A percentile compares a stretch with the other conserved stretches of the same genome.
phyloP scores from a whole-genome alignment of 2,113 vertebrate species.

The Silurus asotus region DNA sequence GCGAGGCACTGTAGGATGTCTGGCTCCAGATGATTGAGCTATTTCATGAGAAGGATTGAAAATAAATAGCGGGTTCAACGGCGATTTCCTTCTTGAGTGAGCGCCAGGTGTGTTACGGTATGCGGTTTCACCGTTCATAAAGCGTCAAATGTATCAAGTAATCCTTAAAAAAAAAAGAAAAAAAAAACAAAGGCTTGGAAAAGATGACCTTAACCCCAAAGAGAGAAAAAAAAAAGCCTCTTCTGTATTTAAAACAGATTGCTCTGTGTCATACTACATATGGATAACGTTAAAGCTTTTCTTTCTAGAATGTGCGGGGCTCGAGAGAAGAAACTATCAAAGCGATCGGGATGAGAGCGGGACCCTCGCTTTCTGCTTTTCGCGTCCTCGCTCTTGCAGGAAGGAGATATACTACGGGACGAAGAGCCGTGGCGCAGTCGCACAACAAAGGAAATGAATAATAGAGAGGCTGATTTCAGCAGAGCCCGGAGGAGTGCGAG shows the following conservation, averaged over 20 bases:
- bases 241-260: conserved; percentile 5
- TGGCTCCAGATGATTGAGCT: neutral
- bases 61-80: neutral
- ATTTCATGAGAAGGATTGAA: neutral
- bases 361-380: conserved; percentile 52
- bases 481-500: conserved; percentile 65
- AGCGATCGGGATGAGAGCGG: conserved; percentile 62
- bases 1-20: neutral
- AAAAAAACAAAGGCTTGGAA: neutral
- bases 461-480: conserved; percentile 73
- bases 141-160: neutral
- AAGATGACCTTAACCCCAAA: neutral
- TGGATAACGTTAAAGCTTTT: conserved; percentile 6
- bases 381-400: conserved; percentile 43
- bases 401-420: conserved; percentile 69
- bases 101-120: neutral
- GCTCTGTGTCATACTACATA: neutral
- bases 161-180: neutral
- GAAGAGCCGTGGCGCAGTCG: conserved; percentile 66
- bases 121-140: neutral
- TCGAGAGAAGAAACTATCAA: conserved; percentile 45
- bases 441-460: conserved; percentile 77
- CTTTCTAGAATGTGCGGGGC: neutral
- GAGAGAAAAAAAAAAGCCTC: neutral
- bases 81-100: neutral